phyloP scores from a whole-genome alignment of 2,797 vertebrate species.

The Monodelphis domestica region DNA sequence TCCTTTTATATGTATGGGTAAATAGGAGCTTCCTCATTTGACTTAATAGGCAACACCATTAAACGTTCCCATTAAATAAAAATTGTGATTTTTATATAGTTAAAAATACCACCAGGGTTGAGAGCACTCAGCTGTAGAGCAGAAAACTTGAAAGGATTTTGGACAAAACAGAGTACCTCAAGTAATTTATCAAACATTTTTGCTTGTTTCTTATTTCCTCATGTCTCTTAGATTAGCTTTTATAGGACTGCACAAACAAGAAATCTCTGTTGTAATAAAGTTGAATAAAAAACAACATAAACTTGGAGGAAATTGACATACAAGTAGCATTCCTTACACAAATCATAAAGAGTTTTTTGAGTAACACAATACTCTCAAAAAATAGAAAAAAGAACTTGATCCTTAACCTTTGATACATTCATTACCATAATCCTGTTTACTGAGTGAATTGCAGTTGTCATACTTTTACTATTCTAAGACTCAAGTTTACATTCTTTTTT shows the following conservation, averaged over 20 bases:
- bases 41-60: constrained; percentile 48
- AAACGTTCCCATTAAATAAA: constrained; percentile 11
- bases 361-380: background rate
- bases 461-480: background rate
- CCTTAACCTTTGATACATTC: background rate
- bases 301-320: background rate
- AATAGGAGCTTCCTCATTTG: constrained; percentile 20
- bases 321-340: background rate
- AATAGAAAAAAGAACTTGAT: constrained; percentile 20
- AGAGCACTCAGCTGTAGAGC: constrained; percentile 15
- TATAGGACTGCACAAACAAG: background rate
- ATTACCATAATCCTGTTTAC: background rate
- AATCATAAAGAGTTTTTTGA: background rate
- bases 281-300: background rate
- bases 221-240: background rate
- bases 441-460: background rate
- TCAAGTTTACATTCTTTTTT: background rate
- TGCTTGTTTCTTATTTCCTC: background rate
- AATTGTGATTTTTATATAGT: constrained; percentile 29
- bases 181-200: background rate
- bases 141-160: constrained; percentile 26
- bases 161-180: background rate
- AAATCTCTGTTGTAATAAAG: constrained; percentile 9
- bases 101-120: background rate
- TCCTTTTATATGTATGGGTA: constrained; percentile 22